phyloP scores from a whole-genome alignment of 2,888 invertebrate species.

The Idaea dimidiata region DNA sequence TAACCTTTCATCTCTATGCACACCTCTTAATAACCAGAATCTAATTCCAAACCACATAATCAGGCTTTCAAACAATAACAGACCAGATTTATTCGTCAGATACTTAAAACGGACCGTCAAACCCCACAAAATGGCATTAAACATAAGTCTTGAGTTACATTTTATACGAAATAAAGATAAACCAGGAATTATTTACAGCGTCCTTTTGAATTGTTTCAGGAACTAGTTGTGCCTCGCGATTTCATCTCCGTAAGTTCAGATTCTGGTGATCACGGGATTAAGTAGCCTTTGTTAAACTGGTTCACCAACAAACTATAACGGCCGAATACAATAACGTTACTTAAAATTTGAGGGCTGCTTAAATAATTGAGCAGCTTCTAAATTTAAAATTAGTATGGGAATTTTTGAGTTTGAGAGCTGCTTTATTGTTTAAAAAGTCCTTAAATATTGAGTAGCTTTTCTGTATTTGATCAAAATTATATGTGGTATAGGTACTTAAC shows the following conservation, averaged over 20 bases:
- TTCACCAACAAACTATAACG: too few relatives aligned
- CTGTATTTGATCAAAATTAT: too few relatives aligned
- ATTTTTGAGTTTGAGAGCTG: too few relatives aligned
- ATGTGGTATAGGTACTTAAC: too few relatives aligned
- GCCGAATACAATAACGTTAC: too few relatives aligned
- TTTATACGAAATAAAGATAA: background rate
- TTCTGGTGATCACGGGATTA: too few relatives aligned
- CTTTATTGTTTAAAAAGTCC: too few relatives aligned
- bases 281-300: too few relatives aligned
- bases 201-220: background rate
- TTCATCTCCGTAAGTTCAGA: background rate
- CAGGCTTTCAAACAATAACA: constrained; percentile 1
- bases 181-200: background rate
- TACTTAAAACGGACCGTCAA: background rate
- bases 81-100: background rate
- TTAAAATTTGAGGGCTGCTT: too few relatives aligned
- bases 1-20: background rate
- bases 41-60: constrained; percentile 1
- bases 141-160: background rate
- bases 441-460: too few relatives aligned
- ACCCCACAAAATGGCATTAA: background rate
- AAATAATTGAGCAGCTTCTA: too few relatives aligned
- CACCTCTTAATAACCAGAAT: background rate
- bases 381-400: too few relatives aligned
- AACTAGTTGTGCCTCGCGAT: background rate